Percentiles rank a stretch among this genome's conserved stretches.
Evolutionary conservation across 2,113 vertebrate genomes (phyloP).

Genomic region (Lepidothrix coronata): DNA sequence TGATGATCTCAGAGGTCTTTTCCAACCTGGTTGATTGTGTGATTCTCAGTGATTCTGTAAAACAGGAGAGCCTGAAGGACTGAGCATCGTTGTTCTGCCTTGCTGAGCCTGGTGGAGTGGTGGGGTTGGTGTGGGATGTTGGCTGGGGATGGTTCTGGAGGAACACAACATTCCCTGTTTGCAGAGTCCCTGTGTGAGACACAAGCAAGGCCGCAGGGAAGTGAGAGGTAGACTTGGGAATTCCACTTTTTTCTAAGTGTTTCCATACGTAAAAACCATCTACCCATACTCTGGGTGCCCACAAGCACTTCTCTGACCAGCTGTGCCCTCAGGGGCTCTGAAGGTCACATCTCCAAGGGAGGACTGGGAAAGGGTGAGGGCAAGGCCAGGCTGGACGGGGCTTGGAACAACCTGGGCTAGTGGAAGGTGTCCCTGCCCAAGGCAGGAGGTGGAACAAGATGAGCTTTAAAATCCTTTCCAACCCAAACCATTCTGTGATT

Average conservation of each 20-base stretch:
- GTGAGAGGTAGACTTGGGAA: background rate
- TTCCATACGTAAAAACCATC: background rate
- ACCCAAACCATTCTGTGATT: background rate
- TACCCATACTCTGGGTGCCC: background rate
- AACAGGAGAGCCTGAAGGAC: background rate
- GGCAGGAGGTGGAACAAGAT: background rate
- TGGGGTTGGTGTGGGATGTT: background rate
- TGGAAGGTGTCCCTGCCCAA: background rate
- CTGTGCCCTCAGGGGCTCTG: background rate
- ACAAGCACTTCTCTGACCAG: background rate
- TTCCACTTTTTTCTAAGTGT: background rate
- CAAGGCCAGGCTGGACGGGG: background rate
- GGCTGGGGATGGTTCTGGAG: background rate
- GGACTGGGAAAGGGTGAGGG: background rate
- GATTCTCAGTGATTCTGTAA: background rate
- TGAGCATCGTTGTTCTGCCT: fast-evolving
- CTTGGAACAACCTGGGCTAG: background rate
- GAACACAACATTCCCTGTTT: fast-evolving
- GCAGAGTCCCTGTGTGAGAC: background rate
- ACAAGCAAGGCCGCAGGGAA: background rate
- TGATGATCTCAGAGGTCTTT: too few species aligned
- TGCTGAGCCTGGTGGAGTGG: background rate
- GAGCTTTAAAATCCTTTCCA: background rate
- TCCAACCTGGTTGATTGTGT: too few species aligned
- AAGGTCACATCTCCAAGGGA: background rate